Percentiles rank a stretch among this genome's conserved stretches.
Evolutionary conservation across 1,140 invertebrate genomes (phyloP).

Genomic region (Drosophila aff.): DNA sequence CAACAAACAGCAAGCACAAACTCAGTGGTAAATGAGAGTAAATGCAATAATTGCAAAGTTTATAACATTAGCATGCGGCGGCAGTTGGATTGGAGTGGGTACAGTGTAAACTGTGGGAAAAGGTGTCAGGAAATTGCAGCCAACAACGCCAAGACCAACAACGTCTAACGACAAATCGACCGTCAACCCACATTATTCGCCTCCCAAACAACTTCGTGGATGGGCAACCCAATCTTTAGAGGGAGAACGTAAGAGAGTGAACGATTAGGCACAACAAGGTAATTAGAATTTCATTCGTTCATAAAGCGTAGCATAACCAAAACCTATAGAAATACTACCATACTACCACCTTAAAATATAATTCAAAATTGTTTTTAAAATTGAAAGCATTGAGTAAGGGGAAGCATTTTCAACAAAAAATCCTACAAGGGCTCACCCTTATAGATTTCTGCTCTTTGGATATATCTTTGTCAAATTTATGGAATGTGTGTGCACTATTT

Average conservation of each 20-base stretch:
- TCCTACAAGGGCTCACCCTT: too few species aligned
- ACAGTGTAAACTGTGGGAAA: background rate
- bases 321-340: background rate
- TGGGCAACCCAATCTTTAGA: conserved; percentile 18
- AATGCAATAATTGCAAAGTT: conserved; percentile 83
- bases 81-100: background rate
- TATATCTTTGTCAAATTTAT: too few species aligned
- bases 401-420: too few species aligned
- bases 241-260: conserved; percentile 6
- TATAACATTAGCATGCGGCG: conserved; percentile 66
- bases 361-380: background rate
- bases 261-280: conserved; percentile 14
- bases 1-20: conserved; percentile 37
- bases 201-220: conserved; percentile 17
- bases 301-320: conserved; percentile 10
- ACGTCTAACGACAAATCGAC: conserved; percentile 60
- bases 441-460: too few species aligned
- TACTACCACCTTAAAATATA: too few species aligned
- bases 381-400: background rate
- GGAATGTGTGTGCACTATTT: too few species aligned
- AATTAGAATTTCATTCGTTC: conserved; percentile 54
- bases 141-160: conserved; percentile 61
- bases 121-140: conserved; percentile 64
- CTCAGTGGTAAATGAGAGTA: conserved; percentile 77
- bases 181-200: conserved; percentile 52